Evolutionary conservation across 2,113 vertebrate species (phyloP).

Genomic region (Pogonocichla stellata): DNA sequence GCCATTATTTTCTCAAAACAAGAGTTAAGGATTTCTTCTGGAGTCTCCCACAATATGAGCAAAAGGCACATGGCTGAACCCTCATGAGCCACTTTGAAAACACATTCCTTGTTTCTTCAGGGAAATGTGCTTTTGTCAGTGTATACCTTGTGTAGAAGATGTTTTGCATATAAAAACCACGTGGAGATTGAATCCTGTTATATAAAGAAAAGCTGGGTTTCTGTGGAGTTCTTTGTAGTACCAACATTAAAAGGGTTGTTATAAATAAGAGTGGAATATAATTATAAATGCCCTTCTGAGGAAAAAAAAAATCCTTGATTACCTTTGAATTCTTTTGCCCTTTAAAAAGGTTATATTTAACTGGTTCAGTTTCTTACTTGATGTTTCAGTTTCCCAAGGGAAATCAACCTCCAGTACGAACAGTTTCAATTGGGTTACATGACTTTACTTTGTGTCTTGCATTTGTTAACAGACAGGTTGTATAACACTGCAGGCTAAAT

Average conservation of each 20-base stretch:
- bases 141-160: slow-evolving; percentile 4
- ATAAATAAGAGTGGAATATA: slow-evolving; percentile 75
- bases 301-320: slow-evolving; percentile 66
- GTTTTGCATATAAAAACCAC: slow-evolving; percentile 65
- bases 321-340: slow-evolving; percentile 73
- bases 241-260: slow-evolving; percentile 68
- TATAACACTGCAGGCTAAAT: slow-evolving; percentile 65
- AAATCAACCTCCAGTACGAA: slow-evolving; percentile 70
- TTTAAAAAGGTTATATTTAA: slow-evolving; percentile 75
- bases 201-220: slow-evolving; percentile 60
- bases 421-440: slow-evolving; percentile 71
- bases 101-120: slow-evolving; percentile 20
- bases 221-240: slow-evolving; percentile 62
- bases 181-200: slow-evolving; percentile 47
- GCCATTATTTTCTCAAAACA: not conserved
- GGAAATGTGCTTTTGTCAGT: slow-evolving; percentile 27
- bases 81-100: slow-evolving; percentile 20
- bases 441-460: slow-evolving; percentile 72
- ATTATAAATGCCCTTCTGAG: slow-evolving; percentile 72
- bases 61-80: slow-evolving; percentile 7
- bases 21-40: not conserved
- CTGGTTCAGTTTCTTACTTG: slow-evolving; percentile 72
- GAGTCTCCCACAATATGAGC: not conserved
- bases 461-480: slow-evolving; percentile 71
- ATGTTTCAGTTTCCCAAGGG: slow-evolving; percentile 69